These are phyloP conservation scores for Aurelia sp. DNA, from an alignment of 30 jellyfish, hydroid and myxozoan genomes.

Conservation along the genomic window DNA sequence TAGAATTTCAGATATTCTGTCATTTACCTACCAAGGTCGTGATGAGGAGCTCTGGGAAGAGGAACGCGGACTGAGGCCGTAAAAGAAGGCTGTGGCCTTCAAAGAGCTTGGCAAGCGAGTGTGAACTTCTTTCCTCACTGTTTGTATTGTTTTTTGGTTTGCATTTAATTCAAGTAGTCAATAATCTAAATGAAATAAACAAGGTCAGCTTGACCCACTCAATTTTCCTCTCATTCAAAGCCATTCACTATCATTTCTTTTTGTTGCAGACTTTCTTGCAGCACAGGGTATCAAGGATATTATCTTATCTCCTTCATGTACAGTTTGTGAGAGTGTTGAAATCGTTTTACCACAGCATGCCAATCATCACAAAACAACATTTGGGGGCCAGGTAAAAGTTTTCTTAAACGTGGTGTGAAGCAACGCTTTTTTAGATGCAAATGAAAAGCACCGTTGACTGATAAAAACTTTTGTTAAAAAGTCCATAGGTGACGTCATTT, in stretches of 20 bases:
- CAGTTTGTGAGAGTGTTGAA: constrained; percentile 79
- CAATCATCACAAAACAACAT: constrained; percentile 87
- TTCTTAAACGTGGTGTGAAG: neutral
- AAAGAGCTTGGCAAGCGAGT: neutral
- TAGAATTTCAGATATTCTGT: too few species aligned
- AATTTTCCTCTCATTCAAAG: neutral
- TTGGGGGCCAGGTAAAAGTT: constrained; percentile 88
- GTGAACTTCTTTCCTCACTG: constrained; percentile 37
- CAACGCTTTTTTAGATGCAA: too few species aligned
- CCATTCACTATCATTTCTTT: neutral
- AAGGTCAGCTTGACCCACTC: constrained; percentile 75
- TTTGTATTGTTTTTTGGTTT: constrained; percentile 30
- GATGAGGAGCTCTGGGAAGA: too few species aligned
- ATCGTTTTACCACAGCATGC: constrained; percentile 92
- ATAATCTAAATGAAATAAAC: constrained; percentile 26
- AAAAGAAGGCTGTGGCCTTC: neutral
- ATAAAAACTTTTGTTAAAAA: too few species aligned
- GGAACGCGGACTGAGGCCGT: too few species aligned
- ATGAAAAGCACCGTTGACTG: too few species aligned
- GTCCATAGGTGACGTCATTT: too few species aligned
- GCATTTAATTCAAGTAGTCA: constrained; percentile 4
- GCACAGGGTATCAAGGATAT: constrained; percentile 39
- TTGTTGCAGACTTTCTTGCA: constrained; percentile 52
- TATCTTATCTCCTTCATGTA: constrained; percentile 36
- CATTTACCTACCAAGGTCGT: too few species aligned